Conservation (phyloP, 2,797 vertebrate genomes). For the Notolepis coatsorum region DNA sequence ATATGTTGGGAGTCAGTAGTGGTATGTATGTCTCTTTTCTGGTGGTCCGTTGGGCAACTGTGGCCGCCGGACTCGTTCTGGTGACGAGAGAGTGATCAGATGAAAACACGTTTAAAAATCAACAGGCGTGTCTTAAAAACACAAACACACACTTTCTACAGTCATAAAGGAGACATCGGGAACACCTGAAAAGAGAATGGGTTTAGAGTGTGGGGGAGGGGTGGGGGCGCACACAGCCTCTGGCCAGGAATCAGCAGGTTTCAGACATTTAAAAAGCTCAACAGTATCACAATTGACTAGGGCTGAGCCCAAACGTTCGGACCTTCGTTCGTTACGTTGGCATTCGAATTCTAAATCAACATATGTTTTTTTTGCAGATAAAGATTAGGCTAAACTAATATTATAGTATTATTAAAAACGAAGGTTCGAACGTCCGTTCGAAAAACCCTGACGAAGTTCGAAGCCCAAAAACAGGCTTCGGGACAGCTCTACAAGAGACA, state of each 20-base stretch:
- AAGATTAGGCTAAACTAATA: no score
- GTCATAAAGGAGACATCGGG: not conserved
- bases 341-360: no score
- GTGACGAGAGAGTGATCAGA: slow-evolving; percentile 41
- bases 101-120: not conserved
- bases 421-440: no score
- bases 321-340: no score
- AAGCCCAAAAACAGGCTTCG: no score
- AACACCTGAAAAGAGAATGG: slow-evolving; percentile 56
- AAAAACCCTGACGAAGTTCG: no score
- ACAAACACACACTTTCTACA: not conserved
- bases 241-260: not conserved
- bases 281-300: no score
- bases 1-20: slow-evolving; percentile 78
- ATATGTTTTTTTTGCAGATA: no score
- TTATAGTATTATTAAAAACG: no score
- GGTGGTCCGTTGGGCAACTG: slow-evolving; percentile 28
- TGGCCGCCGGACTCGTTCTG: slow-evolving; percentile 44
- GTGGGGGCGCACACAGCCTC: no score
- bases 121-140: not conserved
- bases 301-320: no score
- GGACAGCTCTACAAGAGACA: no score
- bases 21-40: slow-evolving; percentile 32
- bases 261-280: not conserved
- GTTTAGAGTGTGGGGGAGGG: slow-evolving; percentile 18